A percentile compares a stretch with the other conserved stretches of the same genome.
Conservation (phyloP, 2,888 invertebrate species). For the Phragmatobia fuliginosa region DNA sequence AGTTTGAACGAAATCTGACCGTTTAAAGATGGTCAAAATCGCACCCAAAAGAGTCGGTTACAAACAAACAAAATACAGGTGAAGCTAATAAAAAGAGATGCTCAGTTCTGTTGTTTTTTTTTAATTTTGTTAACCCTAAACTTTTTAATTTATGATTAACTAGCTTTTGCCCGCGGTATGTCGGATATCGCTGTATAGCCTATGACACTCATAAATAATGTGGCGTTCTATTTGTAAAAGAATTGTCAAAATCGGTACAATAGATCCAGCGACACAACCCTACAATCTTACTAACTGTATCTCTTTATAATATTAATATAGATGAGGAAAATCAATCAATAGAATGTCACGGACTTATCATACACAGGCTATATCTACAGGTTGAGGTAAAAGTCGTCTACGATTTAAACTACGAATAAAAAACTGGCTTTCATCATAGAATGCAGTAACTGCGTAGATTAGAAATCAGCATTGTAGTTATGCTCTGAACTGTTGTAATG, state of each 20-base stretch:
- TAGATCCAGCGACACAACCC: too few species aligned
- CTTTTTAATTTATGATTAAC: not conserved
- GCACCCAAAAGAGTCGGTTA: too few species aligned
- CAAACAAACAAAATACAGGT: too few species aligned
- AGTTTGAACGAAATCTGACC: too few species aligned
- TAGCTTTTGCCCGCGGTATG: too few species aligned
- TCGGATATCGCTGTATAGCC: too few species aligned
- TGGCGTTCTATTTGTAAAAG: too few species aligned
- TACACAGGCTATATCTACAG: not conserved
- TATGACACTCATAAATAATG: too few species aligned
- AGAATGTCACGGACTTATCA: not conserved
- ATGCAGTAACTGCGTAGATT: constrained; percentile 2
- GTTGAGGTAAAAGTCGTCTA: not conserved
- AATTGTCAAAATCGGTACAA: too few species aligned
- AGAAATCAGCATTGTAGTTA: not conserved
- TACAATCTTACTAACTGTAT: too few species aligned
- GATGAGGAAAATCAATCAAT: not conserved
- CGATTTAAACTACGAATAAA: not conserved
- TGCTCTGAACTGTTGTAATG: constrained; percentile 1
- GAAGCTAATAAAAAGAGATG: not conserved
- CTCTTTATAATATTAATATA: too few species aligned
- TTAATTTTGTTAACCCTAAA: not conserved
- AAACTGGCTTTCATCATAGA: not conserved
- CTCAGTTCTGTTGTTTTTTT: not conserved
- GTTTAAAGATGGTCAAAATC: too few species aligned